Percentiles rank a stretch among this genome's conserved stretches.
Evolutionary conservation across 2,888 invertebrate species (phyloP).

Genomic region (Gandaritis pyraliata): DNA sequence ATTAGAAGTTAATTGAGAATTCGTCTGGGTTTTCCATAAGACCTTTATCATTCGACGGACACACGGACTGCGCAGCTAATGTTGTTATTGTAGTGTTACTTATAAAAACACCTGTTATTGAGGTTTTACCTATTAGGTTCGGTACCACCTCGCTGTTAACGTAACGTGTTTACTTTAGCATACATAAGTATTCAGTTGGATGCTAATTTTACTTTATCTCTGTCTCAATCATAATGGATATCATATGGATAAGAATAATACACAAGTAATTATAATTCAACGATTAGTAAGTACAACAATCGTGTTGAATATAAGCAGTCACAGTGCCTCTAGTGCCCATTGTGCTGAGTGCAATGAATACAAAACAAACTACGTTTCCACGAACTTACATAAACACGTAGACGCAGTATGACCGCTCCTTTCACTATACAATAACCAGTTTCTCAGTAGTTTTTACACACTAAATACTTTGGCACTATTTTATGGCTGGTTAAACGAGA

Average conservation of each 20-base stretch:
- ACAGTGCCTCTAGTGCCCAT: constrained; percentile 24
- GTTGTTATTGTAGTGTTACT: background rate
- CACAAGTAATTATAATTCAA: constrained; percentile 33
- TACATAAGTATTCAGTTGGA: background rate
- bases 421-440: constrained; percentile 56
- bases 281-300: constrained; percentile 26
- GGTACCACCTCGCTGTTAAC: background rate
- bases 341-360: constrained; percentile 40
- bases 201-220: constrained; percentile 12
- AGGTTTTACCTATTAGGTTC: background rate
- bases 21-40: constrained; percentile 10
- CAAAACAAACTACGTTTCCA: constrained; percentile 53
- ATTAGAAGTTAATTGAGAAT: background rate
- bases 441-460: constrained; percentile 53
- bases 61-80: constrained; percentile 4
- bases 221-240: constrained; percentile 15
- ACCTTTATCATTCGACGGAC: background rate
- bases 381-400: constrained; percentile 68
- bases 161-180: constrained; percentile 19
- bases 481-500: constrained; percentile 42
- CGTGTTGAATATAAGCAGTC: constrained; percentile 25
- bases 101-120: background rate
- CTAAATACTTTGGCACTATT: constrained; percentile 62
- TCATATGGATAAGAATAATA: constrained; percentile 42
- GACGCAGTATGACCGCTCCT: constrained; percentile 49